Evolutionary conservation across 2,888 invertebrate genomes (phyloP), one percentile per base, ranked within the genome.

Genomic region (Terebella lapidaria): DNA sequence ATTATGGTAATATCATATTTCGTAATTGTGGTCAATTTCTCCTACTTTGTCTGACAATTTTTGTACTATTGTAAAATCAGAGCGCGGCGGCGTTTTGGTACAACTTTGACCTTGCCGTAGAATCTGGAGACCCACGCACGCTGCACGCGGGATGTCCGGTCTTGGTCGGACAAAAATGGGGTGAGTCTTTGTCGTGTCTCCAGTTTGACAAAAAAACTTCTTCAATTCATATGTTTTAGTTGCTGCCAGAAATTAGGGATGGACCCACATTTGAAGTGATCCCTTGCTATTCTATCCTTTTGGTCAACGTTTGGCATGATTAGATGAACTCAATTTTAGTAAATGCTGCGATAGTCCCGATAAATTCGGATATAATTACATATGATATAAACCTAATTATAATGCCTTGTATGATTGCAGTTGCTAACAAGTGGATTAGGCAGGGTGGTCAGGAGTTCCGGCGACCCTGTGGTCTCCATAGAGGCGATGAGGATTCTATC

Each of bases 81-180:
- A 89, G 92, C 20, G 86, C 92, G n/a, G 94, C 94, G 2, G 91
- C 91, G 1, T 94, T 92, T 82, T 96, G 95, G 95, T 86, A 88
- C 79, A 96, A 96, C 83, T 84, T 96, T 67, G 88, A 90, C 79
- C 49, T 49, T 10, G 86, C 88, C 1, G 91, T 88, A 63, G 95
- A 95, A 0, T 92, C 93, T 72, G 95, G 95, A 1, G 92, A 96
- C 83, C 85, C 86, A 67, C 85, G 88, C 69, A 96, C 95, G 1
- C 83, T 94, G 60, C 96, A 96, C 83, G 95, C 94, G 1, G 95
- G 94, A 56, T 96, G 96, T 81, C 95, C 95, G 0, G 95, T 96
- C 49, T 86, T 96, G n/a, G 87, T 91, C 2, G 96, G 96, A 56
- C 90, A 90, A 45, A 96, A 96, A 84, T 96, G 95, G 95, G 49